Conservation (phyloP, 2,797 vertebrate genomes). For the Sciaenops ocellatus region DNA sequence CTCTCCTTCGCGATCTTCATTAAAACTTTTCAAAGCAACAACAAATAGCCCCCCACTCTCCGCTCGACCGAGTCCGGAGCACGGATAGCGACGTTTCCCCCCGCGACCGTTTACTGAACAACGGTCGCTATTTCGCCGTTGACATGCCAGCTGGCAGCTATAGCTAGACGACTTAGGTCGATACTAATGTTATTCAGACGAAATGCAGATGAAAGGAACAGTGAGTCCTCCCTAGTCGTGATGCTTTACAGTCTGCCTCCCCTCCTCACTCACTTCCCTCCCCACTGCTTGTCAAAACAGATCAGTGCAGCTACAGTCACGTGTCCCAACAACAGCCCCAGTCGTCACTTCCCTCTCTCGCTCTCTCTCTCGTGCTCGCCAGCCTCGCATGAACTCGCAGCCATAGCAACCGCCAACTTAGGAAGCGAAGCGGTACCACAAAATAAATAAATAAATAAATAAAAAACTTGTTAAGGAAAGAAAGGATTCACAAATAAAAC, state of each 20-base stretch:
- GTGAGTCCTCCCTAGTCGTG: slow-evolving; percentile 68
- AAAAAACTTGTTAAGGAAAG: slow-evolving; percentile 29
- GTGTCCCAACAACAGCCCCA: slow-evolving; percentile 89
- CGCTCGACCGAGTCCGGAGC: slow-evolving; percentile 18
- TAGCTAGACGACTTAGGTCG: slow-evolving; percentile 1
- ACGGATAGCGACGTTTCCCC: neutral
- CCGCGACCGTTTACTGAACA: neutral
- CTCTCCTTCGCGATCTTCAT: slow-evolving; percentile 68
- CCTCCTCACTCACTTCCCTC: slow-evolving; percentile 75
- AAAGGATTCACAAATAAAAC: neutral
- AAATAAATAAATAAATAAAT: too few species aligned
- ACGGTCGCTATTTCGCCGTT: neutral
- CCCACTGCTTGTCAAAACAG: slow-evolving; percentile 90
- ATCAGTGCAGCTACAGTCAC: slow-evolving; percentile 87
- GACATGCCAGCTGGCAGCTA: slow-evolving; percentile 5
- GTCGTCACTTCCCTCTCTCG: slow-evolving; percentile 82
- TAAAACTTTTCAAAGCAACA: slow-evolving; percentile 75
- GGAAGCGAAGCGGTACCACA: slow-evolving; percentile 31
- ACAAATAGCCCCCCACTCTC: slow-evolving; percentile 47
- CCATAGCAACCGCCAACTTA: slow-evolving; percentile 80
- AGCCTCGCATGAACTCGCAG: slow-evolving; percentile 81
- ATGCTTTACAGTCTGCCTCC: slow-evolving; percentile 76
- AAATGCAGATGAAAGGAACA: slow-evolving; percentile 66
- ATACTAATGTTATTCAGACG: slow-evolving; percentile 31
- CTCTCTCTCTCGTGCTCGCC: neutral